Base-by-base conservation (phyloP, 2,797 vertebrate genomes). In the Lagorchestes hirsutus region DNA sequence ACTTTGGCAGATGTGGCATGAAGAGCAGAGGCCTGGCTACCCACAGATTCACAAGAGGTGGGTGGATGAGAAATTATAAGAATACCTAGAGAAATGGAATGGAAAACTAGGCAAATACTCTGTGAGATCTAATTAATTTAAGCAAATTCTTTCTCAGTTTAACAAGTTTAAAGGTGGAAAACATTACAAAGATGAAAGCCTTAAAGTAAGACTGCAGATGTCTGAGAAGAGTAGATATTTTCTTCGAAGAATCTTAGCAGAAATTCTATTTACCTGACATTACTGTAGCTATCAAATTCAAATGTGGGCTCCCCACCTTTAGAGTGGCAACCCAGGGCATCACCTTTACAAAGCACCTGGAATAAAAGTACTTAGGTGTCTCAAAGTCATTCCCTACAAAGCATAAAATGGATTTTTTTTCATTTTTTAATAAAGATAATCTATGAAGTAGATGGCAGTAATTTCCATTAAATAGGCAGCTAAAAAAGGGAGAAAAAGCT, bases 391-490 rank as follows among this genome's bases (percentile, higher is more conserved):
- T 95, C 92, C 57, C 95, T 92, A 91, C 40, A 92, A 96, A 97
- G 94, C 96, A 97, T n/a, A 92, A 97, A 97, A 97, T 97, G 94
- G 96, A 96, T 96, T 96, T 94, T 62, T 97, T 93, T 97, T 67
- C 82, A 95, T 93, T 97, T 92, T 96, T 97, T 95, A 98, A 93
- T 97, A 94, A 96, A 96, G 91, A 96, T 96, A 98, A 97, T 97
- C 91, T 96, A 34, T 96, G 91, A 97, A 97, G 95, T 97, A 96
- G 96, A 97, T 95, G 46, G 96, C 91, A 96, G 92, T 96, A 97
- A 98, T 98, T 99, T 98, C 96, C 98, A 97, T 98, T 98, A 96
- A 97, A 98, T 97, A 98, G 52, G 5, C 34, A 94, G 62, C 93
- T 96, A 95, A 95, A 96, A 94, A 94, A 94, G 87, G 95, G 74